Base-by-base conservation (phyloP, 2,113 vertebrate species). In the Nasalis larvatus region DNA sequence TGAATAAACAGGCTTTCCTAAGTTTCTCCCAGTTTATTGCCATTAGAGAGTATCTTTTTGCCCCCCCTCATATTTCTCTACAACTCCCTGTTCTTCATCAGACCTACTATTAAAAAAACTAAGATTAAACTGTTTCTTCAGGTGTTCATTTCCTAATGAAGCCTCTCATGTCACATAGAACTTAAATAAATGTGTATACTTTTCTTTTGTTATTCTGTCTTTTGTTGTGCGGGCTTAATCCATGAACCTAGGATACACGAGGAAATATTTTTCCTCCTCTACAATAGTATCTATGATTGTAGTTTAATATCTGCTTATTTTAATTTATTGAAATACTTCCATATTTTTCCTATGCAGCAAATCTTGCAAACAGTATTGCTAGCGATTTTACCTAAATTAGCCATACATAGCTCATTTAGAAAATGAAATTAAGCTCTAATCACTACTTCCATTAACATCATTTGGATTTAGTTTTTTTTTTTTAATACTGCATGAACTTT, bases 381-480 rank as follows among this genome's bases (percentile, higher is more conserved):
- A 58, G 21, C 52, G n/a, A 78, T 86, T 88, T 69, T 45, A 85
- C 18, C n/a, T 94, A 95, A 91, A 52, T 76, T 74, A 89, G 35
- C 58, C 76, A 95, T 89, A 84, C 45, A 63, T 45, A 95, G 74
- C 40, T 40, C 85, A 81, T 69, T 76, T 45, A 96, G 7, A 95
- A 45, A 91, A 49, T 77, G 92, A 95, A 42, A 77, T 68, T 66
- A 94, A 91, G 32, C 1, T 82, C 37, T 56, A 96, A 78, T 89
- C 40, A 73, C 14, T 95, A 73, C 18, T 92, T 52, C 40, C 16
- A 81, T 86, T 90, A 60, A 17, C 8, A 17, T 23, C 86, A 81
- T 42, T 88, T 93, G 23, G n/a, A 0, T 25, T 23, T 71, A 68
- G 1, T 13, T 20, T 54, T 54, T 9, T 80, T 32, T 89, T 71